Evolutionary conservation across 2,888 invertebrate species (phyloP).

Genomic region (Drosophila anceps): DNA sequence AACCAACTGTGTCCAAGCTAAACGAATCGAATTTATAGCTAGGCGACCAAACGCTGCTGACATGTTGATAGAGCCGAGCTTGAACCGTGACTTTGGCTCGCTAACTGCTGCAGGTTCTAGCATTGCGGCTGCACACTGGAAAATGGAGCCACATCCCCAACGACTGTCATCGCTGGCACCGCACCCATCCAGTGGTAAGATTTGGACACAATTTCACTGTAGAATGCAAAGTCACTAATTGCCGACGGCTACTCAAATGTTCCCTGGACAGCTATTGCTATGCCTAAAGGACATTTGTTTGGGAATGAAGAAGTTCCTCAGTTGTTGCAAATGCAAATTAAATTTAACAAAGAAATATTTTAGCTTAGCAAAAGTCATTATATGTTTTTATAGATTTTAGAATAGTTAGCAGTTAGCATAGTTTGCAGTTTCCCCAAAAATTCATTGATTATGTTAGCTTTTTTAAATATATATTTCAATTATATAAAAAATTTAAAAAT

Average conservation of each 20-base stretch:
- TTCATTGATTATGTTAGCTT: neutral
- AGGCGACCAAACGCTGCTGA: constrained; percentile 78
- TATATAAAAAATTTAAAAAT: neutral
- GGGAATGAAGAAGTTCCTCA: neutral
- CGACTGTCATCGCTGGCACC: constrained; percentile 81
- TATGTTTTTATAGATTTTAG: neutral
- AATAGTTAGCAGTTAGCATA: neutral
- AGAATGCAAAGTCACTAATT: neutral
- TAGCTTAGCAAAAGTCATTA: neutral
- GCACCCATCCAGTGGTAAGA: constrained; percentile 83
- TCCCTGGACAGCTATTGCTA: neutral
- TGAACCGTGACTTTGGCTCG: constrained; percentile 85
- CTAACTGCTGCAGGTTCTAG: constrained; percentile 83
- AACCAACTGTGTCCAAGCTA: constrained; percentile 19
- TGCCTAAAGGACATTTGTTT: neutral
- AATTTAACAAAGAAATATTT: neutral
- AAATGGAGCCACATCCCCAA: constrained; percentile 84
- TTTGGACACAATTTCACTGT: neutral
- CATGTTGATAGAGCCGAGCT: constrained; percentile 86
- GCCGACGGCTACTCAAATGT: constrained; percentile 53
- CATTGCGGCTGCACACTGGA: constrained; percentile 83
- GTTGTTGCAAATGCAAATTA: neutral
- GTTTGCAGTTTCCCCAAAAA: neutral
- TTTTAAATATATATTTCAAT: neutral
- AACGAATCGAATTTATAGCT: constrained; percentile 69